Percentiles rank a stretch among this genome's conserved stretches.
phyloP scores from a whole-genome alignment of 2,797 vertebrate species.

The Pseudomugil gertrudae region DNA sequence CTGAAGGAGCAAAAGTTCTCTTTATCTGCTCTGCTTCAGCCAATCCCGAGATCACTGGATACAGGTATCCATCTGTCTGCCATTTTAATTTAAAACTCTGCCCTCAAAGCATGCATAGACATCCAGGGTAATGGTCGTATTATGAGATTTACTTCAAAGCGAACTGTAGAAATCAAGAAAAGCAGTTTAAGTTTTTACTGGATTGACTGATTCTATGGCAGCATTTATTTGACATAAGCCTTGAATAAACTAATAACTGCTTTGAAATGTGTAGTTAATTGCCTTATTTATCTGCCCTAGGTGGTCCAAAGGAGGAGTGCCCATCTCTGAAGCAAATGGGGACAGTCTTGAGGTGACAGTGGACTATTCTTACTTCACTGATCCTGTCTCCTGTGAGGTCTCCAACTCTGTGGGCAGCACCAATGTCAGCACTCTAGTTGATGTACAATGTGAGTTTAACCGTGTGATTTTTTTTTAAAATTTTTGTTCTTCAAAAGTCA shows the following conservation, averaged over 20 bases:
- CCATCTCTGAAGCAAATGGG: constrained; percentile 87
- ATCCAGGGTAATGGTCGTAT: constrained; percentile 6
- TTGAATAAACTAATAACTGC: constrained; percentile 65
- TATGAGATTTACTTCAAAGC: constrained; percentile 1
- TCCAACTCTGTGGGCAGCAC: constrained; percentile 91
- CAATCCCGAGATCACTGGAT: constrained; percentile 91
- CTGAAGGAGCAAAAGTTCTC: constrained; percentile 88
- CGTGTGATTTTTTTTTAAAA: constrained; percentile 7
- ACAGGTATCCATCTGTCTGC: constrained; percentile 81
- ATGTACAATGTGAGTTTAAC: constrained; percentile 89
- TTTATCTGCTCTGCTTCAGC: constrained; percentile 90
- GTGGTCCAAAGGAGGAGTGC: constrained; percentile 91
- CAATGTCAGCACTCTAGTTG: constrained; percentile 91
- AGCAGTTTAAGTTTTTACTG: not conserved
- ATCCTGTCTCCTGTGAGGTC: constrained; percentile 92
- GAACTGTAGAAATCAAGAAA: constrained; percentile 8
- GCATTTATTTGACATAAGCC: constrained; percentile 61
- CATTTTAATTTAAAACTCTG: constrained; percentile 9
- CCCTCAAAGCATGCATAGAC: not conserved
- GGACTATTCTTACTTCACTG: constrained; percentile 91
- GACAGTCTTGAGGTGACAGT: constrained; percentile 88
- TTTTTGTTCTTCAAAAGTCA: constrained; percentile 22
- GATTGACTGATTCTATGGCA: constrained; percentile 57
- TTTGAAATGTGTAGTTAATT: constrained; percentile 54
- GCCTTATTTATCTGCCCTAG: constrained; percentile 71